Evolutionary conservation across 2,797 vertebrate species (phyloP).

Genomic region (Cuculus canorus): DNA sequence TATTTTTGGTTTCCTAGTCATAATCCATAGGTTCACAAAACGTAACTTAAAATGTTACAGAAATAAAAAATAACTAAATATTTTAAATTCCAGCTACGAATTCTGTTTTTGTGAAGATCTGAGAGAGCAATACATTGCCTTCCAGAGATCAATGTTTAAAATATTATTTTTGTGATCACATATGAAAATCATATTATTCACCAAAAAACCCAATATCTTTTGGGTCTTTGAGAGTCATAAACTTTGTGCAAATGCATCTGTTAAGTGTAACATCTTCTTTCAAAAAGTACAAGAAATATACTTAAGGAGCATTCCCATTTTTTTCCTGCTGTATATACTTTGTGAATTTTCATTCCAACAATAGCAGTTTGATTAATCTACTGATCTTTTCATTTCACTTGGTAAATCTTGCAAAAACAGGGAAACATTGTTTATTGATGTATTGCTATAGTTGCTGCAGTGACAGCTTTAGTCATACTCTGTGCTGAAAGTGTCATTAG

Average conservation of each 20-base stretch:
- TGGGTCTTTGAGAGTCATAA: neutral
- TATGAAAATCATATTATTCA: neutral
- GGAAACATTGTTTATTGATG: constrained; percentile 67
- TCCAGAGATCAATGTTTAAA: neutral
- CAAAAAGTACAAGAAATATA: neutral
- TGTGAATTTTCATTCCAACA: constrained; percentile 25
- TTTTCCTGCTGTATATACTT: neutral
- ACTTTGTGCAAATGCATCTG: neutral
- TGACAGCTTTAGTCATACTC: constrained; percentile 74
- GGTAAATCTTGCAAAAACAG: constrained; percentile 28
- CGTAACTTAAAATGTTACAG: neutral
- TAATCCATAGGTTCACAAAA: neutral
- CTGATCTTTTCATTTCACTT: constrained; percentile 40
- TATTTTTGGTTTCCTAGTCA: neutral
- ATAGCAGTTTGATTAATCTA: neutral
- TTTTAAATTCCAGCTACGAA: neutral
- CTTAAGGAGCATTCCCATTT: neutral
- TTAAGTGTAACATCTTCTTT: neutral
- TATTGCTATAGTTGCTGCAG: constrained; percentile 54
- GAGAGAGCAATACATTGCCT: neutral
- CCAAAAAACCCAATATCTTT: neutral
- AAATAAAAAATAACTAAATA: neutral
- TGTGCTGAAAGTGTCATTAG: constrained; percentile 66
- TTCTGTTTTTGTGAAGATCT: neutral
- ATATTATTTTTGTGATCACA: neutral